These are phyloP conservation scores for Microchirus variegatus DNA, from an alignment of 2,797 vertebrate species.

Conservation along the genomic window DNA sequence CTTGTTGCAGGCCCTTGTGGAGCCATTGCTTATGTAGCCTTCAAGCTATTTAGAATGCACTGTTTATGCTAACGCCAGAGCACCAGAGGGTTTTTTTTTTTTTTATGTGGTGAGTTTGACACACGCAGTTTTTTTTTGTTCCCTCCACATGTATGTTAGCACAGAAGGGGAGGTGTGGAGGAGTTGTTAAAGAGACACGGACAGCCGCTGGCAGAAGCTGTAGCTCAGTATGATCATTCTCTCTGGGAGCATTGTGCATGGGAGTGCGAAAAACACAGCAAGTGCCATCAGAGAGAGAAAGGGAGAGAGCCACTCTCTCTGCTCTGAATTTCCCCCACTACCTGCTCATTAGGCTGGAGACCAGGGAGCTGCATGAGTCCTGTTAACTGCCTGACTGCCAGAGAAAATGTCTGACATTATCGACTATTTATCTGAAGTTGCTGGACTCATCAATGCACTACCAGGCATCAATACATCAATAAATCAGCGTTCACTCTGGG, in stretches of 20 bases:
- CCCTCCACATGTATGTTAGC: constrained; percentile 42
- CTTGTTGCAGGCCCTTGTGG: constrained; percentile 42
- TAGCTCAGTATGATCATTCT: constrained; percentile 60
- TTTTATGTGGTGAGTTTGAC: constrained; percentile 39
- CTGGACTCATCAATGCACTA: constrained; percentile 41
- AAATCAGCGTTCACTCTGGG: constrained; percentile 68
- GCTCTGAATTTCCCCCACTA: constrained; percentile 35
- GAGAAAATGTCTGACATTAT: constrained; percentile 47
- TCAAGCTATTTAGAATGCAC: constrained; percentile 31
- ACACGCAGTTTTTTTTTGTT: too few species aligned
- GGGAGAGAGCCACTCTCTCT: constrained; percentile 12
- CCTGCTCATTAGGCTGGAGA: constrained; percentile 55
- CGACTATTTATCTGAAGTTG: constrained; percentile 62
- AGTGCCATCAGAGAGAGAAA: constrained; percentile 23
- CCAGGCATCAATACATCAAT: constrained; percentile 60
- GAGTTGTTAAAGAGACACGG: constrained; percentile 57
- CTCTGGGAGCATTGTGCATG: constrained; percentile 36
- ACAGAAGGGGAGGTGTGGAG: constrained; percentile 24
- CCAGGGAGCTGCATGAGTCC: constrained; percentile 28
- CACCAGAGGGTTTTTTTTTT: constrained; percentile 24
- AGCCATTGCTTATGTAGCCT: constrained; percentile 44
- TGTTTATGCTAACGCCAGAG: constrained; percentile 47
- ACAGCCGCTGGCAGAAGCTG: constrained; percentile 57
- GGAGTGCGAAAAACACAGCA: constrained; percentile 51
- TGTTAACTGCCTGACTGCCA: constrained; percentile 17